phyloP scores from a whole-genome alignment of 2,797 vertebrate genomes.

The Carduelis carduelis region DNA sequence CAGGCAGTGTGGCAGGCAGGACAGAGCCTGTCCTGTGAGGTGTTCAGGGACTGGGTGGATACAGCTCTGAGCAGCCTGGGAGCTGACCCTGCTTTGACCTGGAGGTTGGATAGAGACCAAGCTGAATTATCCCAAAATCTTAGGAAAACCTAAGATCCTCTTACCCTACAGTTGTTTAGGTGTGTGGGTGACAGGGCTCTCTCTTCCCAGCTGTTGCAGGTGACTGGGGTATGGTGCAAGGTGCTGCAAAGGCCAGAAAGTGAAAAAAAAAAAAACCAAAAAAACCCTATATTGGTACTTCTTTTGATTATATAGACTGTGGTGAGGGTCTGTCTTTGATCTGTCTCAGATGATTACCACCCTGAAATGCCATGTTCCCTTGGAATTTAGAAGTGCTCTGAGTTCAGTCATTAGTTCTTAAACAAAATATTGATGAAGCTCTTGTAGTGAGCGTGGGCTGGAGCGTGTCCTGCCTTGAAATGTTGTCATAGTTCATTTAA shows the following conservation, averaged over 20 bases:
- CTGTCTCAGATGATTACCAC: not conserved
- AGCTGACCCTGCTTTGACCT: not conserved
- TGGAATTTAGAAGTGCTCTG: not conserved
- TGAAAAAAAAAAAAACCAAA: not conserved
- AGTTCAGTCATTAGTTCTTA: not conserved
- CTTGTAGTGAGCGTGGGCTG: rapidly evolving
- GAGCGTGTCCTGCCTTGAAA: not conserved
- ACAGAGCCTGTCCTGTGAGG: rapidly evolving
- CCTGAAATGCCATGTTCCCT: not conserved
- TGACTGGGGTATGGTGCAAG: not conserved
- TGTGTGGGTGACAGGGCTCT: not conserved
- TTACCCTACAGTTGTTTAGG: not conserved
- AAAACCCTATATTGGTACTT: not conserved
- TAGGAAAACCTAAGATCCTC: not conserved
- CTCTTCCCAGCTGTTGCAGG: not conserved
- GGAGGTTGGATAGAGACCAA: not conserved
- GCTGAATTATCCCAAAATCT: not conserved
- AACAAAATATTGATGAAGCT: not conserved
- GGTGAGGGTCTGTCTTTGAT: not conserved
- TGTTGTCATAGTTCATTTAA: not conserved
- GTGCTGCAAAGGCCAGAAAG: not conserved
- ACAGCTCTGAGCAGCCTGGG: not conserved
- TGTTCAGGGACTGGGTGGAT: not conserved
- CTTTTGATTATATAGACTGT: not conserved
- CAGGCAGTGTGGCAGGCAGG: not conserved